These are phyloP conservation scores for Mobula hypostoma DNA, from an alignment of 2,113 vertebrate genomes.

Conservation along the genomic window DNA sequence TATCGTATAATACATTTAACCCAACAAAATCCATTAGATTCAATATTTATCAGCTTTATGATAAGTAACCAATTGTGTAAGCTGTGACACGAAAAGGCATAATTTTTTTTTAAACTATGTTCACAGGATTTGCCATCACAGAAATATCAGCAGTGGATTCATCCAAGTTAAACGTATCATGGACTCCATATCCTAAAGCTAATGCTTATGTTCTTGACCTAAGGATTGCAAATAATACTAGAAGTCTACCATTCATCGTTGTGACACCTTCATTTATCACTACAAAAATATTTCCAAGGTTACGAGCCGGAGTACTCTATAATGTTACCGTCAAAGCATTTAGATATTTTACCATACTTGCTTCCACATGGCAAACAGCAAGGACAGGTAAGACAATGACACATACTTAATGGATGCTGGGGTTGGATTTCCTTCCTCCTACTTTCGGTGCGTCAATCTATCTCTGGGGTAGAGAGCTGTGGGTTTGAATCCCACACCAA, in stretches of 20 bases:
- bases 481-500: not conserved
- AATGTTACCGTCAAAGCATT: conserved; percentile 40
- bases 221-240: conserved; percentile 30
- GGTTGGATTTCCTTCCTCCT: not conserved
- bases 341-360: conserved; percentile 10
- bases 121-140: conserved; percentile 24
- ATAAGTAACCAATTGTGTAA: not conserved
- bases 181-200: not conserved
- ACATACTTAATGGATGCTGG: not conserved
- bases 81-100: not conserved
- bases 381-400: conserved; percentile 38
- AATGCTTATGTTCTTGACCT: conserved; percentile 5
- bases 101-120: not conserved
- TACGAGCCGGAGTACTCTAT: conserved; percentile 40
- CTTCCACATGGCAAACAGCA: conserved; percentile 31
- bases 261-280: not conserved
- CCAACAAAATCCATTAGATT: not conserved
- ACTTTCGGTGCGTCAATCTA: not conserved
- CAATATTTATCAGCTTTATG: not conserved
- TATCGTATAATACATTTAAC: not conserved
- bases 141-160: not conserved
- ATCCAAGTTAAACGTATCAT: conserved; percentile 22
- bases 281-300: conserved; percentile 34
- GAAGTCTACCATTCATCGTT: not conserved
- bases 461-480: not conserved